Conservation (phyloP, 2,888 invertebrate species). For the Flexamia atlantica region DNA sequence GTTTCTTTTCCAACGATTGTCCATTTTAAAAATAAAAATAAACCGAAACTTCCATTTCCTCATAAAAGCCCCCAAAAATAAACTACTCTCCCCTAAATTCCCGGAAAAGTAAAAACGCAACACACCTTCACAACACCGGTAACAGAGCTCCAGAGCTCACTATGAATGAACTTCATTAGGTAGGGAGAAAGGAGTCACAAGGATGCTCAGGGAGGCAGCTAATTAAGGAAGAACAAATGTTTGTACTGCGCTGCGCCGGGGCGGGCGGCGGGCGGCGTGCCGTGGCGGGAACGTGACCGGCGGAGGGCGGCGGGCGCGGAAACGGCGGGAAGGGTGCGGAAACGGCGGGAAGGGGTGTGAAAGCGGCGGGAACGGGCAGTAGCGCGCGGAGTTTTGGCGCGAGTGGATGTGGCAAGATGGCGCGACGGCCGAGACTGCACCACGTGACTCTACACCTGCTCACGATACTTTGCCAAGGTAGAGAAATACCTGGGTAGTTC, state of each 20-base stretch:
- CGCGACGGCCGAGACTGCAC: conserved; percentile 31
- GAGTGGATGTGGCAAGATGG: conserved; percentile 39
- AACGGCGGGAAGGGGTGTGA: conserved; percentile 26
- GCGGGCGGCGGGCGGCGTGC: not conserved
- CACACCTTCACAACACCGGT: too few relatives aligned
- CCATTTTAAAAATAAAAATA: too few relatives aligned
- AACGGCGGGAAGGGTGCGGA: not conserved
- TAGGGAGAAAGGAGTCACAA: conserved; percentile 28
- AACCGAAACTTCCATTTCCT: too few relatives aligned
- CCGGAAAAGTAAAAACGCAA: too few relatives aligned
- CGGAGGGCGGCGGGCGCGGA: not conserved
- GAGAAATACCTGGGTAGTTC: too few relatives aligned
- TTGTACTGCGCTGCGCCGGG: not conserved
- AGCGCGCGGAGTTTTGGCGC: conserved; percentile 47
- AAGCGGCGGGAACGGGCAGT: conserved; percentile 29
- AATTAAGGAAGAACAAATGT: conserved; percentile 57
- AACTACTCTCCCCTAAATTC: too few relatives aligned
- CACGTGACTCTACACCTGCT: conserved; percentile 45
- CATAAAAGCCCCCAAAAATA: too few relatives aligned
- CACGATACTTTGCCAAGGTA: conserved; percentile 53
- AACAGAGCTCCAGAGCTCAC: not conserved
- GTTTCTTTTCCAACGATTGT: too few relatives aligned
- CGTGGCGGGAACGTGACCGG: conserved; percentile 9
- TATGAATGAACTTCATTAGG: conserved; percentile 60
- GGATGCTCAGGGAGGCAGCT: conserved; percentile 45